Base-by-base conservation (phyloP, 2,888 invertebrate genomes). In the Nebria salina region DNA sequence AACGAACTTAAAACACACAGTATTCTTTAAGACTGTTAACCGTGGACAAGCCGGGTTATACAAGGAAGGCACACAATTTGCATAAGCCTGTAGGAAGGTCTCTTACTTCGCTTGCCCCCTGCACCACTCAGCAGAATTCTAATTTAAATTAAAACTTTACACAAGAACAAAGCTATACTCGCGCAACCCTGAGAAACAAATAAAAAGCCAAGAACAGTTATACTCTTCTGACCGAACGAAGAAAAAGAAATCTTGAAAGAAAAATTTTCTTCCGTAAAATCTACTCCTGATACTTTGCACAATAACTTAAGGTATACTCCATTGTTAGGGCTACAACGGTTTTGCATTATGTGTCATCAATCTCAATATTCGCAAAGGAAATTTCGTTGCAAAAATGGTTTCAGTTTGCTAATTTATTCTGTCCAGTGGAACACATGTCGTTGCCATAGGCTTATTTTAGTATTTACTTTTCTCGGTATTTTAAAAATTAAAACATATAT, bases 131-230 rank as follows among this genome's bases (percentile, higher is more conserved):
- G 20, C 64, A 77, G 81, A 83, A 83, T 84, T 84, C 83, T 84
- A 83, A 84, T 84, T 84, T 84, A 84, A 83, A 84, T 84, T 84
- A 84, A 84, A 84, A 84, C 83, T 84, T 84, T 83, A 84, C 83
- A 83, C 83, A 84, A 83, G 84, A 83, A 84, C 83, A 84, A 84
- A 41, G 75, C 64, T 25, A 54, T 54, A 54, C 11, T 2, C 20
- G 75, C 26, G 54, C 4, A 54, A 8, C 54, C 54, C 7, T 11
- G 54, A 54, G 82, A 84, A 84, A 84, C 83, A 83, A 84, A 84
- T 83, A 84, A 84, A 84, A 54, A 54, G 54, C 13, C 54, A 13
- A 54, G 54, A 54, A 54, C 64, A 75, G 26, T 75, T 75, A 75
- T 75, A 43, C 75, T 75, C 73, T 54, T 8, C n/a, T 68, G 68